Evolutionary conservation across 2,797 vertebrate genomes (phyloP).

Genomic region (Poliocrania exsul): DNA sequence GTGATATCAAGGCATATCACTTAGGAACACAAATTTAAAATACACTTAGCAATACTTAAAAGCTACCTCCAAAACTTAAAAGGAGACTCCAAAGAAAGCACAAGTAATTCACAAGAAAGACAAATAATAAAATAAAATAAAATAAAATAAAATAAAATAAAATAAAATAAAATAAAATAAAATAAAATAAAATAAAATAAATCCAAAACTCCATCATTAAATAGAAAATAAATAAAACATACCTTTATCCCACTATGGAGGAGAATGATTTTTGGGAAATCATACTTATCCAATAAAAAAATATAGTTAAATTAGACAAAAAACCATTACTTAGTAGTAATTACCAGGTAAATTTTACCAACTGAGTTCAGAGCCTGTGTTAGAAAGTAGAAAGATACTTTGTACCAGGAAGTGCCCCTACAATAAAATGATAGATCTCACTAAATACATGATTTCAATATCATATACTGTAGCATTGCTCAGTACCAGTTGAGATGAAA

Average conservation of each 20-base stretch:
- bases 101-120: not conserved
- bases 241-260: fast-evolving
- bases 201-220: not conserved
- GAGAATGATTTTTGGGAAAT: not conserved
- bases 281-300: not conserved
- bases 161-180: not conserved
- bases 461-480: not conserved
- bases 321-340: not conserved
- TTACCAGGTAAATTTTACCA: not conserved
- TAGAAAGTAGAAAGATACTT: not conserved
- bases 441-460: not conserved
- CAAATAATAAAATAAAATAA: not conserved
- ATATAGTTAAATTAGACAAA: not conserved
- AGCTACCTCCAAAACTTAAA: not conserved
- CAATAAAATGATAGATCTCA: not conserved
- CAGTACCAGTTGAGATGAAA: not conserved
- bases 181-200: not conserved
- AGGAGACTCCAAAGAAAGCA: not conserved
- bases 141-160: not conserved
- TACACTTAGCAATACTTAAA: not conserved
- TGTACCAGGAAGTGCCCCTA: not conserved
- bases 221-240: not conserved
- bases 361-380: not conserved
- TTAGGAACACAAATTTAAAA: not conserved
- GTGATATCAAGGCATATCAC: not conserved